These are phyloP conservation scores for Zaprionus tsacasi DNA, from an alignment of 1,140 invertebrate species.

Conservation along the genomic window DNA sequence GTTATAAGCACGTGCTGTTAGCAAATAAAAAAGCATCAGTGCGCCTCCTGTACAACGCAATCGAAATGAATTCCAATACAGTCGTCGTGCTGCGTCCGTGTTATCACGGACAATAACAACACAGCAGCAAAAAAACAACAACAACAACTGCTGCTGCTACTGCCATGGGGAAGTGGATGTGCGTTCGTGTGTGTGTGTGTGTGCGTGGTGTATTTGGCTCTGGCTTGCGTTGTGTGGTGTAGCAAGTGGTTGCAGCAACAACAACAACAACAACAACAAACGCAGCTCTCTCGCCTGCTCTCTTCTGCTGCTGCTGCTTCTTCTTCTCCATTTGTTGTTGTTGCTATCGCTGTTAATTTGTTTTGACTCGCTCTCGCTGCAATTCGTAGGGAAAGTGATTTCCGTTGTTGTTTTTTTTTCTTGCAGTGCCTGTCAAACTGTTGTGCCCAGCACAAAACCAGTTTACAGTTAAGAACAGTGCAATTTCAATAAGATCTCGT, in stretches of 20 bases:
- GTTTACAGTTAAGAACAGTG: conserved; percentile 33
- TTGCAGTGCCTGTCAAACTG: conserved; percentile 21
- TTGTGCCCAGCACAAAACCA: conserved; percentile 19
- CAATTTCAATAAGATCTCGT: conserved; percentile 22
- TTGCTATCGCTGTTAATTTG: conserved; percentile 38
- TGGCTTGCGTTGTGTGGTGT: conserved; percentile 34
- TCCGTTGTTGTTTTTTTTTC: conserved; percentile 32
- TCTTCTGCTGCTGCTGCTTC: conserved; percentile 11
- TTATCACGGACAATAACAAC: conserved; percentile 49
- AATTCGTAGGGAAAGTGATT: conserved; percentile 55
- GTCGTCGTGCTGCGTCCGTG: conserved; percentile 15
- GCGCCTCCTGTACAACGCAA: conserved; percentile 7
- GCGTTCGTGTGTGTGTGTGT: conserved; percentile 19
- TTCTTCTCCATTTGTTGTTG: background rate
- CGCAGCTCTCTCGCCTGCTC: conserved; percentile 6
- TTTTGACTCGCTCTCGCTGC: conserved; percentile 25
- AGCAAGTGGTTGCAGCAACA: conserved; percentile 54
- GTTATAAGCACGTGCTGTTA: conserved; percentile 39
- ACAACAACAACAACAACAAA: conserved; percentile 50
- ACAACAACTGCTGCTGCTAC: conserved; percentile 27
- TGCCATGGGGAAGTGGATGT: conserved; percentile 23
- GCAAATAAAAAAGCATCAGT: conserved; percentile 25
- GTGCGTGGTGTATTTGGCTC: conserved; percentile 9
- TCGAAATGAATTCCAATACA: conserved; percentile 36
- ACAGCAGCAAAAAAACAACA: conserved; percentile 25